Percentiles rank a stretch among this genome's conserved stretches.
Evolutionary conservation across 2,888 invertebrate genomes (phyloP).

Genomic region (Nezara viridula): DNA sequence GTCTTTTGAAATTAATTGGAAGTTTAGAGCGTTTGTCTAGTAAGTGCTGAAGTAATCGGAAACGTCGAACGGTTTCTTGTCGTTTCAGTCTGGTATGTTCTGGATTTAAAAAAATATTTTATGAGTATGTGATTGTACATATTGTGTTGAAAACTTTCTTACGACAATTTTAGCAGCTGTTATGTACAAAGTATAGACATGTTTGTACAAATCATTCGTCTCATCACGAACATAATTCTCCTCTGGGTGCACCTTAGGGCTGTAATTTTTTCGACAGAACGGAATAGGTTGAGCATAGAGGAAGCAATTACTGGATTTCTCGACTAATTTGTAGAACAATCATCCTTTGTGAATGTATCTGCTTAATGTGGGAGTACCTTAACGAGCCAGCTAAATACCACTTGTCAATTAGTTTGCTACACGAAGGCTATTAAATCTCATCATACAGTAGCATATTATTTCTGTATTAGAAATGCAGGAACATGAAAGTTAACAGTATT

Average conservation of each 20-base stretch:
- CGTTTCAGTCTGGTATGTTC: too few species aligned
- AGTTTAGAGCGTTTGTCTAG: too few species aligned
- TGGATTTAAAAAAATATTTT: too few species aligned
- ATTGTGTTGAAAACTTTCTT: too few species aligned
- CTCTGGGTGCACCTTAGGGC: not conserved
- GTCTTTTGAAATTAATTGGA: too few species aligned
- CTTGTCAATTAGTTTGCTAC: not conserved
- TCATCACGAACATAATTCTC: too few species aligned
- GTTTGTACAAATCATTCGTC: too few species aligned
- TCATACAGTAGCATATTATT: not conserved
- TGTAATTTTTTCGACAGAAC: not conserved
- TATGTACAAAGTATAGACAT: too few species aligned
- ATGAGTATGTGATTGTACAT: too few species aligned
- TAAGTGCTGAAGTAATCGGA: too few species aligned
- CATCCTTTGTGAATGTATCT: constrained; percentile 13
- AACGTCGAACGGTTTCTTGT: too few species aligned
- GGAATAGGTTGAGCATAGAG: not conserved
- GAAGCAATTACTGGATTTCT: constrained; percentile 20
- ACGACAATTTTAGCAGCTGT: too few species aligned
- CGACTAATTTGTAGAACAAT: constrained; percentile 31
- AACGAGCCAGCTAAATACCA: constrained; percentile 9
- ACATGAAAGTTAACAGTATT: not conserved
- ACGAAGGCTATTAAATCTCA: not conserved
- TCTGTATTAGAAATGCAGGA: not conserved
- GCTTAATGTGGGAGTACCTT: constrained; percentile 13